Base-by-base conservation (phyloP, 2,797 vertebrate species). In the Mergus octosetaceus region DNA sequence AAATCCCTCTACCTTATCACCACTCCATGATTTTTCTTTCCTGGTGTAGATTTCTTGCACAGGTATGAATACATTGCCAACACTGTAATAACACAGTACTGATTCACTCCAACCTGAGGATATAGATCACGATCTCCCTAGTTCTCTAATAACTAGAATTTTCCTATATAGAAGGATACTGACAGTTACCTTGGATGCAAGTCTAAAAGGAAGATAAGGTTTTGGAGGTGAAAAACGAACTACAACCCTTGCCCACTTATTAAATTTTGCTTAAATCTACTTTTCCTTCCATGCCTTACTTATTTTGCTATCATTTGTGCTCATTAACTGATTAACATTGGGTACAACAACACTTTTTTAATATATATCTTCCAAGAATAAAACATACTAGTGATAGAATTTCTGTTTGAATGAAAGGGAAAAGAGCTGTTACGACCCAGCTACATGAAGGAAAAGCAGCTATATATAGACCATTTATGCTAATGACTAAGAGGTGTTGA, bases 401-500 rank as follows among this genome's bases (percentile, higher is more conserved):
- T 84, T 87, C 20, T 64, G 10, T 76, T 90, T 76, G 68, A 79
- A 89, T 79, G 76, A 82, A 89, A 58, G 10, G 45, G 6, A 71
- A 70, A 72, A 92, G 41, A 49, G n/a, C 53, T 64, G 32, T 75
- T 90, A 65, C 0, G 0, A n/a, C 76, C 60, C 71, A 10, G 3
- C 6, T 58, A 58, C 56, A 65, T 8, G 17, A 60, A 93, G 56
- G 60, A 47, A 86, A 89, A 86, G 19, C 65, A 82, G 51, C 60
- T 94, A 79, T 82, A 94, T 65, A 76, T 91, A 91, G 81, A 85
- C 69, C 4, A 19, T 38, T 9, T 66, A 65, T 82, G 66, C 64
- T 94, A 94, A 94, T 85, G 71, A 93, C 27, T 45, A 61, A 78
- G 62, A 94, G 87, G 83, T 93, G 87, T 96, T 93, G 87, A 95